Conservation (phyloP, 2,113 vertebrate species). For the Apeltes quadracus region DNA sequence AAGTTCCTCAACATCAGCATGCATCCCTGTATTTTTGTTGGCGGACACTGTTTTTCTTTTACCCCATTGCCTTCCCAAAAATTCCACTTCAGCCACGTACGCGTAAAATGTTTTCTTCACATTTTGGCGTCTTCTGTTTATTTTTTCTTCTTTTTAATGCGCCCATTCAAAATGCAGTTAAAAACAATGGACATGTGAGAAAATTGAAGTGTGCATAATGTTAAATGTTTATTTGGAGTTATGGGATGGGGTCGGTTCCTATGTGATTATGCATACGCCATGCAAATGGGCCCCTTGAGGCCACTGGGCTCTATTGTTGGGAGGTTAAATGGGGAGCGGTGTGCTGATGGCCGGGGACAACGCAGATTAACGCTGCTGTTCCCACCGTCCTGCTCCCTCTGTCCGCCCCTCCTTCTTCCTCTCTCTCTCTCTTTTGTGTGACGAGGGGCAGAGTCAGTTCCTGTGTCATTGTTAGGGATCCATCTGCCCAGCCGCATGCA, state of each 20-base stretch:
- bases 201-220: background rate
- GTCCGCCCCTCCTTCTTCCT: constrained; percentile 40
- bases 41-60: background rate
- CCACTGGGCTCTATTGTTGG: constrained; percentile 36
- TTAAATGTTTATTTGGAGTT: background rate
- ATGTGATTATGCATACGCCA: constrained; percentile 30
- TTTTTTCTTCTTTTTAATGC: background rate
- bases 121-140: background rate
- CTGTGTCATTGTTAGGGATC: constrained; percentile 77
- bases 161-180: background rate
- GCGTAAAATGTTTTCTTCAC: background rate
- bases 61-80: background rate
- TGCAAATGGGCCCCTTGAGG: constrained; percentile 49
- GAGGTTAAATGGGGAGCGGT: constrained; percentile 41
- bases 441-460: constrained; percentile 63
- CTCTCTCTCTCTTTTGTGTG: constrained; percentile 51
- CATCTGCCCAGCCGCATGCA: constrained; percentile 64
- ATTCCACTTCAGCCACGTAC: background rate
- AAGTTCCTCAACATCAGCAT: background rate
- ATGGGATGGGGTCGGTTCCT: background rate
- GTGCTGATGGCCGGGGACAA: constrained; percentile 37
- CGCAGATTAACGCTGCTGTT: constrained; percentile 39
- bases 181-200: background rate
- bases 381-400: constrained; percentile 34
- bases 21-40: background rate